Conservation (phyloP, 2,113 vertebrate species). For the Stigmatopora nigra region DNA sequence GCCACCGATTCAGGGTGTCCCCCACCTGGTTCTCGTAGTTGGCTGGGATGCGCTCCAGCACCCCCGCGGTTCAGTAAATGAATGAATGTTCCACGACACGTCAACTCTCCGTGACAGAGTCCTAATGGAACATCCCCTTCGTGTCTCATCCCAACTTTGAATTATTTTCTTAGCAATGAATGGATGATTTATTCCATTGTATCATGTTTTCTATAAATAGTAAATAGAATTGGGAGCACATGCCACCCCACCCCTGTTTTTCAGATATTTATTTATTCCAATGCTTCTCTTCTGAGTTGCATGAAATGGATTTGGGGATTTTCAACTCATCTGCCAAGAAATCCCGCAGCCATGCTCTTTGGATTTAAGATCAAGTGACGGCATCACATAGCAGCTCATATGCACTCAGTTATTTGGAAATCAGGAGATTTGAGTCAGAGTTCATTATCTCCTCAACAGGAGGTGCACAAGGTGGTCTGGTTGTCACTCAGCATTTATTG, state of each 20-base stretch:
- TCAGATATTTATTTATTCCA: conserved; percentile 31
- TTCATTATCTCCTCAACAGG: conserved; percentile 15
- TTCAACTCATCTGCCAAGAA: conserved; percentile 37
- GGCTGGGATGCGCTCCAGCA: no score
- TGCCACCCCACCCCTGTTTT: conserved; percentile 35
- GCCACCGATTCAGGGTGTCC: no score
- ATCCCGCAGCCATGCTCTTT: conserved; percentile 29
- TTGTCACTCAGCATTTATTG: conserved; percentile 6
- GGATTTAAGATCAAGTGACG: conserved; percentile 26
- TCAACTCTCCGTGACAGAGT: conserved; percentile 41
- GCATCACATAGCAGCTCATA: conserved; percentile 23
- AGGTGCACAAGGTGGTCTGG: conserved; percentile 4
- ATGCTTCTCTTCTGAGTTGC: conserved; percentile 21
- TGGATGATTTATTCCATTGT: conserved; percentile 20
- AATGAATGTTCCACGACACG: neutral
- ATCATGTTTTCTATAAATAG: conserved; percentile 18
- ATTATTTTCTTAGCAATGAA: conserved; percentile 6
- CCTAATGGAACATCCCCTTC: conserved; percentile 26
- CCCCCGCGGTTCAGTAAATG: no score
- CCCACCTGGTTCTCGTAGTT: no score
- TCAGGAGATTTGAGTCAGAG: conserved; percentile 41
- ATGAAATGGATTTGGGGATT: conserved; percentile 25
- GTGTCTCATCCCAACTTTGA: conserved; percentile 11
- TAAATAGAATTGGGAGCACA: conserved; percentile 40
- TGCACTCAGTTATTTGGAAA: conserved; percentile 26